A percentile compares a stretch with the other conserved stretches of the same genome.
These are phyloP conservation scores for Patiria pectinifera DNA, from an alignment of 53 echinoderm and acorn worm species.

Conservation along the genomic window DNA sequence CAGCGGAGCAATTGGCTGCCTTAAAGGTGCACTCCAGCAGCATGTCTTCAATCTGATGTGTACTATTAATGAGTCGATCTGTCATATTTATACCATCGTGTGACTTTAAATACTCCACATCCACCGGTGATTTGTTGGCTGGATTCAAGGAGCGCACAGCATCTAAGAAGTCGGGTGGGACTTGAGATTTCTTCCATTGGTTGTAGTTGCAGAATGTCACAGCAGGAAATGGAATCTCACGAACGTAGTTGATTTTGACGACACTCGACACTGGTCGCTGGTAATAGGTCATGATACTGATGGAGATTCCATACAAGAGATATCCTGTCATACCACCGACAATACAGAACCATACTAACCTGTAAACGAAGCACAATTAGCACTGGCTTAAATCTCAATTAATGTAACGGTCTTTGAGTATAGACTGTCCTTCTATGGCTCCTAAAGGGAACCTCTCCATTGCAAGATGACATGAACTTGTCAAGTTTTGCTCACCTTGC, in stretches of 20 bases:
- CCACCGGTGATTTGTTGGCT: not conserved
- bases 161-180: conserved; percentile 8
- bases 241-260: conserved; percentile 58
- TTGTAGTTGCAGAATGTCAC: conserved; percentile 78
- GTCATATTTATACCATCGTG: conserved; percentile 26
- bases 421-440: not conserved
- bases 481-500: no score
- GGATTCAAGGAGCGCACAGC: conserved; percentile 1
- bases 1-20: conserved; percentile 48
- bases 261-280: conserved; percentile 59
- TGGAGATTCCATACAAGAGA: conserved; percentile 46
- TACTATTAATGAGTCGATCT: not conserved
- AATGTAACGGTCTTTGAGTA: not conserved
- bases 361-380: not conserved
- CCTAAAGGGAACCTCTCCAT: no score
- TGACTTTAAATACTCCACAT: not conserved
- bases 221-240: conserved; percentile 60
- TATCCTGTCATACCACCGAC: conserved; percentile 40
- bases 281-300: conserved; percentile 40
- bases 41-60: conserved; percentile 73
- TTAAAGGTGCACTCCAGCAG: conserved; percentile 64
- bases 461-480: no score
- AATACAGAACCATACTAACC: conserved; percentile 58
- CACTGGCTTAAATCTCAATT: not conserved
- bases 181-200: conserved; percentile 55